Conservation (phyloP, 35 echinoderm and acorn worm genomes). For the Diadema setosum region DNA sequence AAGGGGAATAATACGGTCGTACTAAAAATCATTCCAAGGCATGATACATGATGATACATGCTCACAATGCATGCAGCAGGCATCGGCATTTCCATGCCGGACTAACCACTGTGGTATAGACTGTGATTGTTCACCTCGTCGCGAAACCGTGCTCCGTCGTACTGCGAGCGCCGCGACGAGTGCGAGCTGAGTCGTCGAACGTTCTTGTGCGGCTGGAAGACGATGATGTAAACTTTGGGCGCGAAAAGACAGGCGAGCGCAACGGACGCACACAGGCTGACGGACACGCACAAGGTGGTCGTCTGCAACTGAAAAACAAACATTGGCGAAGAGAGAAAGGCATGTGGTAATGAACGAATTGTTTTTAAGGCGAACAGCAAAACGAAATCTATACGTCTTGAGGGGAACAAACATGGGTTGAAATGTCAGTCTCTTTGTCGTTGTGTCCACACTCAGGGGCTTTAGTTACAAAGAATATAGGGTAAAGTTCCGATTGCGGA, state of each 20-base stretch:
- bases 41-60: too few relatives aligned
- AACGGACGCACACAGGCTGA: conserved; percentile 93
- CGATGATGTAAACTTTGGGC: conserved; percentile 99
- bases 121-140: conserved; percentile 49
- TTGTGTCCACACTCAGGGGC: too few relatives aligned
- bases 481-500: too few relatives aligned
- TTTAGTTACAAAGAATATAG: too few relatives aligned
- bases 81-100: not conserved
- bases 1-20: too few relatives aligned
- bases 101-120: conserved; percentile 17
- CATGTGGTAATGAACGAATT: not conserved
- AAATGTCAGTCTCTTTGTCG: too few relatives aligned
- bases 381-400: too few relatives aligned
- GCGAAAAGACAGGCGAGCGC: conserved; percentile 87
- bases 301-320: conserved; percentile 80
- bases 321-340: not conserved
- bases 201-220: conserved; percentile 99
- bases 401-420: too few relatives aligned
- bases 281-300: conserved; percentile 86
- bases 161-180: conserved; percentile 69
- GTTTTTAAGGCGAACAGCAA: too few relatives aligned
- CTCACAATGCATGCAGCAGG: not conserved
- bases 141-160: conserved; percentile 33
- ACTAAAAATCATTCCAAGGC: too few relatives aligned
- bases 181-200: conserved; percentile 76